Evolutionary conservation across 2,797 vertebrate species (phyloP).

Genomic region (Thunnus albacares): DNA sequence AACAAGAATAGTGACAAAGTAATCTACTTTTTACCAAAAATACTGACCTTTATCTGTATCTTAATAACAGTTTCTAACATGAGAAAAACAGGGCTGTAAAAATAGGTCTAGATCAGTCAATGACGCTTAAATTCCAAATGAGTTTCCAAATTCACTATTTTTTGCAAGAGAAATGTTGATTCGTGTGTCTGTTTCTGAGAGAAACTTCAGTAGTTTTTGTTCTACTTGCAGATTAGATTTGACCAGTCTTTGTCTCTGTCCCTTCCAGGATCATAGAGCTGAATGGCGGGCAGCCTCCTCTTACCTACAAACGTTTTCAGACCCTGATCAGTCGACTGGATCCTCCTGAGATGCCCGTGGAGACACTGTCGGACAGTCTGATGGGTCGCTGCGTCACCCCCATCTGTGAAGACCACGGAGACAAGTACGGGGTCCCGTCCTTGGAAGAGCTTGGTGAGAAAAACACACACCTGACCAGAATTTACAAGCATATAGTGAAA

Average conservation of each 20-base stretch:
- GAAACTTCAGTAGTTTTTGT: too few species aligned
- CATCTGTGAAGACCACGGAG: slow-evolving; percentile 84
- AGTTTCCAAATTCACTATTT: too few species aligned
- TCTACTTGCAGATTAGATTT: too few species aligned
- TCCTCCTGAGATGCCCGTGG: slow-evolving; percentile 84
- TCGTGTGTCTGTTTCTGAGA: not conserved
- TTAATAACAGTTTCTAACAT: too few species aligned
- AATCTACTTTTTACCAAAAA: too few species aligned
- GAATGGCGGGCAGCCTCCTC: slow-evolving; percentile 86
- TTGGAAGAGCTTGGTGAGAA: slow-evolving; percentile 87
- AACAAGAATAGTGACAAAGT: too few species aligned
- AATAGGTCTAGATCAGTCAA: too few species aligned
- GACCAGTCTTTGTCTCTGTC: not conserved
- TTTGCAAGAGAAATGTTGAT: not conserved
- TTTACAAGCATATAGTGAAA: not conserved
- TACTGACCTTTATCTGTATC: too few species aligned
- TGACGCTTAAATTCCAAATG: too few species aligned
- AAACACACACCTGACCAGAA: not conserved
- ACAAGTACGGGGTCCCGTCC: slow-evolving; percentile 87
- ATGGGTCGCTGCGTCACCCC: slow-evolving; percentile 86
- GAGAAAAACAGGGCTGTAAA: too few species aligned
- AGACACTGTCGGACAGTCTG: slow-evolving; percentile 75
- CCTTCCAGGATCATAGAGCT: slow-evolving; percentile 84
- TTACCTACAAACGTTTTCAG: slow-evolving; percentile 89
- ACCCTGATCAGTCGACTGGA: slow-evolving; percentile 87